phyloP scores from a whole-genome alignment of 2,797 vertebrate genomes.

The Triplophysa yarkandensis region DNA sequence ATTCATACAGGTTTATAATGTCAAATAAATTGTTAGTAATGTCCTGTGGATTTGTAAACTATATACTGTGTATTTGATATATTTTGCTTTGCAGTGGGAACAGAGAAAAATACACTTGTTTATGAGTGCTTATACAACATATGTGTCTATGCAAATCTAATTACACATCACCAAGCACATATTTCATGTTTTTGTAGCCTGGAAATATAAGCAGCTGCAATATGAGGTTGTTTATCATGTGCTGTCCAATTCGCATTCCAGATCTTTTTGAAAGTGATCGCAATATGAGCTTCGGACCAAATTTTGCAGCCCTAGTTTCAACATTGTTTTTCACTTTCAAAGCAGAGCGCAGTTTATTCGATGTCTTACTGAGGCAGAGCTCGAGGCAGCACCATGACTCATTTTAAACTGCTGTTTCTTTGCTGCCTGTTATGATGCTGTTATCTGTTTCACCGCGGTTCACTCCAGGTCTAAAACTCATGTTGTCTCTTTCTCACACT shows the following conservation, averaged over 20 bases:
- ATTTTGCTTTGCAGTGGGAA: too few relatives aligned
- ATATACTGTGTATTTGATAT: too few relatives aligned
- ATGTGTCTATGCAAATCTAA: background rate
- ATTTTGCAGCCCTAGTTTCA: constrained; percentile 6
- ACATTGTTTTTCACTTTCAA: constrained; percentile 30
- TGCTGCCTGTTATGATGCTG: background rate
- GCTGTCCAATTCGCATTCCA: background rate
- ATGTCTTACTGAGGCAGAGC: background rate
- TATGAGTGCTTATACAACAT: too few relatives aligned
- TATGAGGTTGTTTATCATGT: background rate
- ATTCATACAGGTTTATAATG: too few relatives aligned
- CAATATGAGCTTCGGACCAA: background rate
- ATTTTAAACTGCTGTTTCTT: constrained; percentile 1
- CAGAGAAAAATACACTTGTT: too few relatives aligned
- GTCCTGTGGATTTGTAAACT: too few relatives aligned
- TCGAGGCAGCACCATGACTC: constrained; percentile 43
- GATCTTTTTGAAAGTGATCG: background rate
- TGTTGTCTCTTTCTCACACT: constrained; percentile 17
- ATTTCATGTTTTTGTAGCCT: background rate
- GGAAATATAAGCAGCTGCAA: background rate
- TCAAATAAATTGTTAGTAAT: too few relatives aligned
- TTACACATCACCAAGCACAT: background rate
- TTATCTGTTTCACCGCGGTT: constrained; percentile 35
- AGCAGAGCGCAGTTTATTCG: constrained; percentile 4
- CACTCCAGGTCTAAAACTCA: constrained; percentile 23